These are phyloP conservation scores for Oscheius sp. DNA, from an alignment of 2,888 invertebrate genomes.

Conservation along the genomic window DNA sequence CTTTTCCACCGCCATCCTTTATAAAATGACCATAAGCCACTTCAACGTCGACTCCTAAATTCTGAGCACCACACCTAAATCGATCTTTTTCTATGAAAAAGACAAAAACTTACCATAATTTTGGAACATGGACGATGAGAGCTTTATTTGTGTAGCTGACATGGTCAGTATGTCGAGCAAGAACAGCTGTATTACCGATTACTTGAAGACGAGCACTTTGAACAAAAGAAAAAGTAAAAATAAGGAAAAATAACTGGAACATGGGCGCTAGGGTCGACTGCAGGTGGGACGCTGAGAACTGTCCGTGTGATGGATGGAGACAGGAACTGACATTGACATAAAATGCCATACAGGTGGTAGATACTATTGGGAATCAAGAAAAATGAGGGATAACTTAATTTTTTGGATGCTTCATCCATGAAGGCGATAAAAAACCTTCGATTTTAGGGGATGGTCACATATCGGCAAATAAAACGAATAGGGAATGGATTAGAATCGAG, in stretches of 20 bases:
- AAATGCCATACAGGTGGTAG: background rate
- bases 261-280: background rate
- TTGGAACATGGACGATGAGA: slow-evolving; percentile 44
- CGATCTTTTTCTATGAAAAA: background rate
- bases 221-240: background rate
- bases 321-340: background rate
- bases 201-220: slow-evolving; percentile 33
- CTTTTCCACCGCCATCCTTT: slow-evolving; percentile 46
- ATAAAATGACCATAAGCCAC: slow-evolving; percentile 56
- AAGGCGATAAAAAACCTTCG: no score
- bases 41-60: slow-evolving; percentile 47
- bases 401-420: background rate
- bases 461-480: no score
- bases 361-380: background rate
- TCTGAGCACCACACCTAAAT: slow-evolving; percentile 53
- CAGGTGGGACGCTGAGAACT: background rate
- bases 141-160: slow-evolving; percentile 41
- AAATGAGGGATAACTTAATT: background rate
- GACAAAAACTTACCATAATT: slow-evolving; percentile 46
- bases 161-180: slow-evolving; percentile 44
- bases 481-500: no score
- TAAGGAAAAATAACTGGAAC: background rate
- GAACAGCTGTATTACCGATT: slow-evolving; percentile 52
- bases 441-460: no score
- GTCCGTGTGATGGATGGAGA: slow-evolving; percentile 9